Conservation (phyloP, 2,797 vertebrate genomes). For the Sebastes taczanowskii region DNA sequence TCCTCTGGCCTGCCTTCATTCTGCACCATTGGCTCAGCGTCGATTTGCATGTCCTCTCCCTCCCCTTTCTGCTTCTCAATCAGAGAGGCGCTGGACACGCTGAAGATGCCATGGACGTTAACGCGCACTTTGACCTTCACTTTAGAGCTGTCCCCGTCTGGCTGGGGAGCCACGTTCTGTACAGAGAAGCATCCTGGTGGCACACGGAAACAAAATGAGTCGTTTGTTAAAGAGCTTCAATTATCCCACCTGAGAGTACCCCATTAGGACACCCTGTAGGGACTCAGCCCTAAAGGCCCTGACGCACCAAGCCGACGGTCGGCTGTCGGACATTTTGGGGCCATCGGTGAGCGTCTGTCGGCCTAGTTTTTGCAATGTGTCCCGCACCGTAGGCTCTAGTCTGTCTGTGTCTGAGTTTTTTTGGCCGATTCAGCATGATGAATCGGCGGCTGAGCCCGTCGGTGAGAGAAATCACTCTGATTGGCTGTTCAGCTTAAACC, state of each 20-base stretch:
- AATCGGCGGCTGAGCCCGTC: too few species aligned
- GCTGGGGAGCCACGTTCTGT: constrained; percentile 91
- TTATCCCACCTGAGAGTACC: background rate
- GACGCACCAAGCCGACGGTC: too few species aligned
- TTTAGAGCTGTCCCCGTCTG: constrained; percentile 92
- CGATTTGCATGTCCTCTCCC: constrained; percentile 87
- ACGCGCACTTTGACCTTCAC: constrained; percentile 96
- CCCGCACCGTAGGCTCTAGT: too few species aligned
- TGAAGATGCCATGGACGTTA: constrained; percentile 94
- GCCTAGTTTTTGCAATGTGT: too few species aligned
- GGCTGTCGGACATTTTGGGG: too few species aligned
- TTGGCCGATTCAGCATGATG: too few species aligned
- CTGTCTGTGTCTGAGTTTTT: too few species aligned
- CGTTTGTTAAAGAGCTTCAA: background rate
- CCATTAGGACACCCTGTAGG: too few species aligned
- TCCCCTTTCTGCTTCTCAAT: constrained; percentile 91
- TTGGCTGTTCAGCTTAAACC: too few species aligned
- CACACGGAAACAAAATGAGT: constrained; percentile 12
- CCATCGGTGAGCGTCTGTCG: too few species aligned
- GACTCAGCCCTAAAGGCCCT: too few species aligned
- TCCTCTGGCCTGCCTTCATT: constrained; percentile 85
- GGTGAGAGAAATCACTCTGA: too few species aligned
- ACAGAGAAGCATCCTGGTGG: constrained; percentile 88
- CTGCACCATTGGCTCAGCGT: constrained; percentile 87
- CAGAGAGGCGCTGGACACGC: constrained; percentile 91